phyloP scores from a whole-genome alignment of 2,888 invertebrate genomes.

The Rhagophthalmus giganteus region DNA sequence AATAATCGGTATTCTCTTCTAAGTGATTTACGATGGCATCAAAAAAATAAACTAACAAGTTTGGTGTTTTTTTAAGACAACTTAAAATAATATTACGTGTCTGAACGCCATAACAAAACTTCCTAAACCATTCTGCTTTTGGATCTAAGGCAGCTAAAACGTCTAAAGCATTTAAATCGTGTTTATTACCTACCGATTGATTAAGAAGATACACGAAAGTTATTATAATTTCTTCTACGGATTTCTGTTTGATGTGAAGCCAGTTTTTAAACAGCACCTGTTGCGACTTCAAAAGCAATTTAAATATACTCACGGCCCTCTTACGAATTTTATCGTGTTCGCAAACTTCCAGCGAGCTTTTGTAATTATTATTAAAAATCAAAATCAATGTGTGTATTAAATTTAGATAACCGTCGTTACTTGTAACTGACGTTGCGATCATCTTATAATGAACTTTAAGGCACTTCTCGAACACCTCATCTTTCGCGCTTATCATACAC shows the following conservation, averaged over 20 bases:
- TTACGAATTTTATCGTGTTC: conserved; percentile 12
- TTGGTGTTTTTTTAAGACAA: conserved; percentile 15
- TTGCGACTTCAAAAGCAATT: conserved; percentile 30
- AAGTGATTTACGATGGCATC: conserved; percentile 3
- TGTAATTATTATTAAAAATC: conserved; percentile 20
- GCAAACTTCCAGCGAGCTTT: conserved; percentile 7
- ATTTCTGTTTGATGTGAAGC: conserved; percentile 28
- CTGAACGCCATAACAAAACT: conserved; percentile 30
- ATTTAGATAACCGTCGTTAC: conserved; percentile 34
- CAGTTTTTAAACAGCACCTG: conserved; percentile 22
- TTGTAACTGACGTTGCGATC: conserved; percentile 26
- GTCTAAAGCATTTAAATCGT: conserved; percentile 25
- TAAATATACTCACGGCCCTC: conserved; percentile 19
- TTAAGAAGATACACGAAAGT: conserved; percentile 27
- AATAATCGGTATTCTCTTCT: background rate
- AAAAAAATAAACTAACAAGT: conserved; percentile 6
- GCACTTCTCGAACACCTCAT: conserved; percentile 31
- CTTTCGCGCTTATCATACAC: conserved; percentile 30
- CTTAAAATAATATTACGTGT: conserved; percentile 28
- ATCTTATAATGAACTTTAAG: conserved; percentile 35
- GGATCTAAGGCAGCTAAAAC: conserved; percentile 31
- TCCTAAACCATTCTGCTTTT: conserved; percentile 34
- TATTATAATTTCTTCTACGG: conserved; percentile 29
- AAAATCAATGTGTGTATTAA: conserved; percentile 26
- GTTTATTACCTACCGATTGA: conserved; percentile 14